Percentiles rank a stretch among this genome's conserved stretches.
Evolutionary conservation across 1,140 invertebrate species (phyloP).

Genomic region (Cydia strobilella): DNA sequence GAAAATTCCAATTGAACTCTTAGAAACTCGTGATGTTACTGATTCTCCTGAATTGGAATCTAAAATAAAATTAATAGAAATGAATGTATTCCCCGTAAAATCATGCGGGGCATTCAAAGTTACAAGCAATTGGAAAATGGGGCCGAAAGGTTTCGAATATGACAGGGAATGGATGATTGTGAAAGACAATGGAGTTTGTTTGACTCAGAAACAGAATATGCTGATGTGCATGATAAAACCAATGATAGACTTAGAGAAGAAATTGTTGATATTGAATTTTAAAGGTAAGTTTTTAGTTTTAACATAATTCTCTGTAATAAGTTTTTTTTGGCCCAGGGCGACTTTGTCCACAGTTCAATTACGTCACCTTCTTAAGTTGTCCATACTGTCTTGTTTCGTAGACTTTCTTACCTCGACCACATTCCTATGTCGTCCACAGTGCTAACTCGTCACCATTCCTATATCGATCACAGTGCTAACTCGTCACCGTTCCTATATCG

Average conservation of each 20-base stretch:
- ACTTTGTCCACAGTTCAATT: too few species aligned
- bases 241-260: constrained; percentile 82
- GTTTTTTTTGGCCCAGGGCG: too few species aligned
- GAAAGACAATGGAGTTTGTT: constrained; percentile 86
- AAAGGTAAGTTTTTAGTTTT: constrained; percentile 79
- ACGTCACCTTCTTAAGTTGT: too few species aligned
- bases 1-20: constrained; percentile 1
- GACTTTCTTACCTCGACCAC: too few species aligned
- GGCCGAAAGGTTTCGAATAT: constrained; percentile 88
- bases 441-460: too few species aligned
- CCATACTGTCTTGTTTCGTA: too few species aligned
- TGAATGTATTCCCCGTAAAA: constrained; percentile 96
- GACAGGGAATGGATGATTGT: constrained; percentile 97
- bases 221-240: constrained; percentile 92
- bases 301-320: too few species aligned
- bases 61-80: constrained; percentile 77
- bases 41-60: constrained; percentile 35
- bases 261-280: constrained; percentile 84
- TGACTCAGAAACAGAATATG: constrained; percentile 93
- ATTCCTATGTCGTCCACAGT: too few species aligned
- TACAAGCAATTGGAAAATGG: constrained; percentile 85
- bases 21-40: neutral
- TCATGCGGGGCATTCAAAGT: constrained; percentile 92
- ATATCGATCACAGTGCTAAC: too few species aligned
- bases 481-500: too few species aligned